Conservation (phyloP, 2,797 vertebrate genomes). For the Enteromius radiatus region DNA sequence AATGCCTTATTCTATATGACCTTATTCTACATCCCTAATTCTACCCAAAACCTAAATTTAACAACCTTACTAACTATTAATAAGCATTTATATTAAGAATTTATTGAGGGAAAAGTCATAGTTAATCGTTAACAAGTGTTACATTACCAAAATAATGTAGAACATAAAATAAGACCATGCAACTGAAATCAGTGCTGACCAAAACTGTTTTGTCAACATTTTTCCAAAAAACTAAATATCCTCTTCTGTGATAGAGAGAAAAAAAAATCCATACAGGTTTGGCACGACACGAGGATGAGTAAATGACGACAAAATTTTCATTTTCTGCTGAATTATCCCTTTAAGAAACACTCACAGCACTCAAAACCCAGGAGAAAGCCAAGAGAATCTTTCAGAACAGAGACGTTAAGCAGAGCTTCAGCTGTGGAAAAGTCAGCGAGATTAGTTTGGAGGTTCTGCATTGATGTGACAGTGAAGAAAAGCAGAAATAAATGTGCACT, state of each 20-base stretch:
- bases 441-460: neutral
- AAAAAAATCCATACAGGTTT: neutral
- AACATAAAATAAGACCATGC: neutral
- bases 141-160: neutral
- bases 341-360: neutral
- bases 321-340: neutral
- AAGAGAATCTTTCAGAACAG: neutral
- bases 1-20: no score
- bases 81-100: no score
- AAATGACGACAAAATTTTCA: no score
- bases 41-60: no score
- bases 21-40: no score
- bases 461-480: conserved; percentile 8
- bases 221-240: neutral
- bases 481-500: neutral
- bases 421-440: neutral
- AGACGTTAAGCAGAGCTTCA: neutral
- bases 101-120: no score
- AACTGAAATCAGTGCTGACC: neutral
- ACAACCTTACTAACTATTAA: no score
- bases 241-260: neutral
- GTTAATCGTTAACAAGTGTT: no score
- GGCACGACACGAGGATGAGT: neutral
- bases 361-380: neutral
- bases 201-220: neutral